Conservation (phyloP, 2,797 vertebrate species). For the Menidia menidia region DNA sequence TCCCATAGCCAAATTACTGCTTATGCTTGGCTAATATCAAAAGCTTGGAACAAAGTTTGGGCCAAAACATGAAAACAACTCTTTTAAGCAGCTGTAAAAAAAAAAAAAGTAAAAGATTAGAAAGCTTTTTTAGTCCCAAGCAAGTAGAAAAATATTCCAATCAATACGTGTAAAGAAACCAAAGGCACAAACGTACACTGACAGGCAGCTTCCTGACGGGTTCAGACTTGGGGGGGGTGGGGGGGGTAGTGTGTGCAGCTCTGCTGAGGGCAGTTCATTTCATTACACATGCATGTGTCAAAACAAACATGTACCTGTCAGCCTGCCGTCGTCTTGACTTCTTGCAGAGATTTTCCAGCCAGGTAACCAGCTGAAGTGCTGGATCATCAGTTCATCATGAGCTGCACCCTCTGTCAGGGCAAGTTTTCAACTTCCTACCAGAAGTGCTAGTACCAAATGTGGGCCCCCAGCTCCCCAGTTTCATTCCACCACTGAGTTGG, state of each 20-base stretch:
- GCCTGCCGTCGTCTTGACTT: not conserved
- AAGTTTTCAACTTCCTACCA: too few species aligned
- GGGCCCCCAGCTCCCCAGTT: too few species aligned
- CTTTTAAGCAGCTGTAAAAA: not conserved
- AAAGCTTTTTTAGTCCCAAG: too few species aligned
- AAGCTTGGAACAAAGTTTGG: too few species aligned
- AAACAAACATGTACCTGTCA: not conserved
- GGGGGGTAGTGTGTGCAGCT: not conserved
- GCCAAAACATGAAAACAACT: not conserved
- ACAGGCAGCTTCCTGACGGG: not conserved
- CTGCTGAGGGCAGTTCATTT: not conserved
- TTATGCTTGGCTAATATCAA: not conserved
- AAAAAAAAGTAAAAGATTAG: too few species aligned
- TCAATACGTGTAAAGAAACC: too few species aligned
- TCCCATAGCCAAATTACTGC: too few species aligned
- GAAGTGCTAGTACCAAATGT: too few species aligned
- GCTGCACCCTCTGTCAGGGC: too few species aligned
- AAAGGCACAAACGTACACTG: too few species aligned
- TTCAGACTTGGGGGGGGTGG: not conserved
- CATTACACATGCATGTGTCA: conserved; percentile 2
- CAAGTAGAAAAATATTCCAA: too few species aligned
- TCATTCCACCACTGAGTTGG: too few species aligned
- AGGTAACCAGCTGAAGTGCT: not conserved
- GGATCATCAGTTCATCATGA: not conserved
- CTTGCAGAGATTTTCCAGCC: conserved; percentile 1